Conservation (phyloP, 2,888 invertebrate species). For the Steinernema carpocapsae region DNA sequence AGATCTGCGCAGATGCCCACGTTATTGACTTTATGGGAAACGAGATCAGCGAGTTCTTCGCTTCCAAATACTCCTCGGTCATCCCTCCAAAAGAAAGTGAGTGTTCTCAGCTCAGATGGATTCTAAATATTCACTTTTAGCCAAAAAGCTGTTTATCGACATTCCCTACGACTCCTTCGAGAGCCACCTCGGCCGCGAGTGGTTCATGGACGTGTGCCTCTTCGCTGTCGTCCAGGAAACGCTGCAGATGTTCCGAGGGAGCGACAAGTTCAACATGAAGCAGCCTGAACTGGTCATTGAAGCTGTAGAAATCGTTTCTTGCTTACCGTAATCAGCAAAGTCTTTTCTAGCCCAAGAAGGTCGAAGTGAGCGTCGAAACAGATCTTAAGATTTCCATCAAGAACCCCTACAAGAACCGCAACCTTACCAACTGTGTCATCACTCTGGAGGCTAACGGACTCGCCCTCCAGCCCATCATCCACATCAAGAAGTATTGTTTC, state of each 20-base stretch:
- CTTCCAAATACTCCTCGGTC: neutral
- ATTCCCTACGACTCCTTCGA: constrained; percentile 32
- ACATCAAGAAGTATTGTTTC: neutral
- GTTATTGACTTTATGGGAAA: constrained; percentile 16
- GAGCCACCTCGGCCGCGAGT: constrained; percentile 17
- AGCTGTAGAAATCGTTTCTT: neutral
- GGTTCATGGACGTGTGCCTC: constrained; percentile 13
- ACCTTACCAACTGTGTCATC: constrained; percentile 16
- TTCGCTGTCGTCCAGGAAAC: constrained; percentile 37
- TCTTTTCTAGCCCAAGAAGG: neutral
- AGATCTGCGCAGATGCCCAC: neutral
- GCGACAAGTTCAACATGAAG: constrained; percentile 39
- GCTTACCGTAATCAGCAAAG: neutral
- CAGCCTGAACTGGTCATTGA: constrained; percentile 35
- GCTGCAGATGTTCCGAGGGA: constrained; percentile 33
- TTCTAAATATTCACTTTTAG: neutral
- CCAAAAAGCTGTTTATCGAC: neutral
- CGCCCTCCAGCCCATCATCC: neutral
- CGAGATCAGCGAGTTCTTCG: constrained; percentile 15
- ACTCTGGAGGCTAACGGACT: constrained; percentile 1
- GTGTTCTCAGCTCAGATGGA: neutral
- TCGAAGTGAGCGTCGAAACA: neutral
- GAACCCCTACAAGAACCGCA: constrained; percentile 25
- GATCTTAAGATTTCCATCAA: neutral
- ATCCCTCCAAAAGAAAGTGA: neutral